Conservation (phyloP, 2,113 vertebrate species). For the Alces alces region DNA sequence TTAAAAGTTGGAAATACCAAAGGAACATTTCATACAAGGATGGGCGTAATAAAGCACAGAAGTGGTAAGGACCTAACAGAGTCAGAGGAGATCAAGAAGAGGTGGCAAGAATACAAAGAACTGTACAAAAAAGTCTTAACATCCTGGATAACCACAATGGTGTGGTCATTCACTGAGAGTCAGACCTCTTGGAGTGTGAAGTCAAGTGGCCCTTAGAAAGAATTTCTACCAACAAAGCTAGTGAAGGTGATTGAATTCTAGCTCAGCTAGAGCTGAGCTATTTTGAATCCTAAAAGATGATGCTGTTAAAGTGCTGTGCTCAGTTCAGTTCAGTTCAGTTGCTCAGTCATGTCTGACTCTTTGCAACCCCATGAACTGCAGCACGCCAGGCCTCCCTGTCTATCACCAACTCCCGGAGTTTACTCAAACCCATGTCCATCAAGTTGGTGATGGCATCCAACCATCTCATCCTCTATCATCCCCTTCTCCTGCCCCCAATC, state of each 20-base stretch:
- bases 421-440: too few species aligned
- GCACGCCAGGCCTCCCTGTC: too few species aligned
- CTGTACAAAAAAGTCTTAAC: not conserved
- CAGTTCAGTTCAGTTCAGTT: not conserved
- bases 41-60: not conserved
- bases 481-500: too few species aligned
- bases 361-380: too few species aligned
- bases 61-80: not conserved
- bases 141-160: not conserved
- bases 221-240: not conserved
- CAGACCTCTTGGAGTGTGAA: not conserved
- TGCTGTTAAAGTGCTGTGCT: not conserved
- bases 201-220: not conserved
- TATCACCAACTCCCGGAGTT: too few species aligned
- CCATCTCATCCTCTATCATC: too few species aligned
- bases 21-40: not conserved
- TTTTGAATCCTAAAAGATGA: not conserved
- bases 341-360: too few species aligned
- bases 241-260: not conserved
- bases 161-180: not conserved
- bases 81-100: not conserved
- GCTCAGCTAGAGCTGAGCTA: not conserved
- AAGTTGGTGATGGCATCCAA: too few species aligned
- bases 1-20: not conserved
- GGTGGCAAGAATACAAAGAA: not conserved